phyloP scores from a whole-genome alignment of 2,113 vertebrate genomes.

The Origma solitaria region DNA sequence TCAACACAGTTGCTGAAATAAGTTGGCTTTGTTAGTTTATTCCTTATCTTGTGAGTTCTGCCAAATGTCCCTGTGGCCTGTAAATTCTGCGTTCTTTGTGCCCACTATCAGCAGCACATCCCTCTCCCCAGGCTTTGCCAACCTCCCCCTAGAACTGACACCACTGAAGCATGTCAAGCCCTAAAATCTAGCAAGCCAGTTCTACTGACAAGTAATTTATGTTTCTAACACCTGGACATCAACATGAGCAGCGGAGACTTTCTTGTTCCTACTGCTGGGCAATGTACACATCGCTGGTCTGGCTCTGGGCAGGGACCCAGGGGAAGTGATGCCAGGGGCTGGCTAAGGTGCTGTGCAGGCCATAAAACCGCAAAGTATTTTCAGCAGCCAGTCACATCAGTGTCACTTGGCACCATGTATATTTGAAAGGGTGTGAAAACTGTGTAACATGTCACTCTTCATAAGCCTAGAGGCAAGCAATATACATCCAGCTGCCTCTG shows the following conservation, averaged over 20 bases:
- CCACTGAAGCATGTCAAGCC: not conserved
- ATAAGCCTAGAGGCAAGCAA: constrained; percentile 7
- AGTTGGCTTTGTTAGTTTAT: not conserved
- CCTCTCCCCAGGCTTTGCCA: not conserved
- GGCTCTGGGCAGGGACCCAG: not conserved
- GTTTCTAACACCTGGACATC: not conserved
- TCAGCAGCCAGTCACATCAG: not conserved
- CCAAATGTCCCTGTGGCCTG: not conserved
- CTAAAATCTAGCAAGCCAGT: not conserved
- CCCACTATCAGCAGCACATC: not conserved
- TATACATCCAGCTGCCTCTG: constrained; percentile 23
- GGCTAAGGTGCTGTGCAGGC: not conserved
- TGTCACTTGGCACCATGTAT: not conserved
- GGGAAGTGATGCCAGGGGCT: not conserved
- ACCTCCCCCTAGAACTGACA: not conserved
- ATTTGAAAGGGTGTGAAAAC: not conserved
- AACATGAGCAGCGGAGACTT: not conserved
- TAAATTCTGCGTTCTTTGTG: not conserved
- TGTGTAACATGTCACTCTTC: not conserved
- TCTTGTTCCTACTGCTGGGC: not conserved
- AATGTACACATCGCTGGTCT: rapidly evolving
- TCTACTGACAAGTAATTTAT: not conserved
- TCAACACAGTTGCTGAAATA: not conserved
- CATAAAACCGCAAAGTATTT: not conserved
- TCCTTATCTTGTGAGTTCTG: not conserved